Conservation (phyloP, 2,797 vertebrate genomes). For the Rhinella marina region DNA sequence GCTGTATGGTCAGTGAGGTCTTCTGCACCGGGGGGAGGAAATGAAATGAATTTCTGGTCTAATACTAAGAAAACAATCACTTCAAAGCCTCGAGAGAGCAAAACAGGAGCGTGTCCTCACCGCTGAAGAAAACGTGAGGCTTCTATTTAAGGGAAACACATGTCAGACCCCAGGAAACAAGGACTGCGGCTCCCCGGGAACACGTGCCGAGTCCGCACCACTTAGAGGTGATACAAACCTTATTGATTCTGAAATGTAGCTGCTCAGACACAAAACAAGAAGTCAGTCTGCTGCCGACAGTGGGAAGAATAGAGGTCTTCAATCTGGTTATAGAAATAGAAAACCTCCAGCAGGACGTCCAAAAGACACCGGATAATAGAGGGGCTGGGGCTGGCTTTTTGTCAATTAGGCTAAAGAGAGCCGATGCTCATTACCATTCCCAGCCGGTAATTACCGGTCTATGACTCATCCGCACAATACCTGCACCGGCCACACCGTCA, state of each 20-base stretch:
- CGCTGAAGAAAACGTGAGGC: background rate
- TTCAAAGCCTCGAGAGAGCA: conserved; percentile 19
- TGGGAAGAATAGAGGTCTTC: background rate
- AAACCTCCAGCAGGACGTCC: no score
- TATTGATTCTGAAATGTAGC: background rate
- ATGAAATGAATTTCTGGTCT: background rate
- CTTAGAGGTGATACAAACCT: background rate
- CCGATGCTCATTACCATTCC: no score
- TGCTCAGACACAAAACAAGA: background rate
- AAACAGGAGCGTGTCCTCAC: background rate
- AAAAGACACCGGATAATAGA: no score
- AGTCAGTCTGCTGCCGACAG: background rate
- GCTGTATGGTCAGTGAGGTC: background rate
- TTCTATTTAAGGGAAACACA: conserved; percentile 1
- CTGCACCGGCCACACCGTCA: background rate
- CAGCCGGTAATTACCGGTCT: conserved; percentile 33
- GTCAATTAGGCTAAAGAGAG: no score
- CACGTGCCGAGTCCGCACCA: background rate
- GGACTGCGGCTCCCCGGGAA: background rate
- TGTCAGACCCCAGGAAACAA: background rate
- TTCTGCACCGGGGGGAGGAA: background rate
- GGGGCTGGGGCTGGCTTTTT: no score
- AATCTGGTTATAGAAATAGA: no score
- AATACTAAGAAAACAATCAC: conserved; percentile 17
- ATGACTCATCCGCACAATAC: conserved; percentile 21